Percentiles rank a stretch among this genome's conserved stretches.
Evolutionary conservation across 64 coral and sea anemone genomes (phyloP).

Genomic region (Orbicella faveolata): DNA sequence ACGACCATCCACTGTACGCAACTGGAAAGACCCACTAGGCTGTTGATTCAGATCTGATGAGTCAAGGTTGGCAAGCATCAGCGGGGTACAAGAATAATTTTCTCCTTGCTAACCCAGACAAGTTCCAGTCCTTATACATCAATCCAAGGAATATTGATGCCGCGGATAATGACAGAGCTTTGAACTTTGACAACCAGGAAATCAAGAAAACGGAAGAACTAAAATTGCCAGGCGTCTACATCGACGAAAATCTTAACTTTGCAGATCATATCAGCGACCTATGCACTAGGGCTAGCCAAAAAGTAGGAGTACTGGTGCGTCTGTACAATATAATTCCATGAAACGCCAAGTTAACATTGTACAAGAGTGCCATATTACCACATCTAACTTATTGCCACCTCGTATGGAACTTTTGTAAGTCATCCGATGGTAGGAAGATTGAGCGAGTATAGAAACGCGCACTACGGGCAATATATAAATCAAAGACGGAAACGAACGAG

Average conservation of each 20-base stretch:
- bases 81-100: slow-evolving; percentile 9
- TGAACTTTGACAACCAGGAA: not conserved
- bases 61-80: slow-evolving; percentile 18
- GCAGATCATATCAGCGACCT: too few species aligned
- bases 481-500: slow-evolving; percentile 38
- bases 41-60: too few species aligned
- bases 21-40: too few species aligned
- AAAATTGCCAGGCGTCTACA: slow-evolving; percentile 3
- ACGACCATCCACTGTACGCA: too few species aligned
- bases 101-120: not conserved
- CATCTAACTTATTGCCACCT: slow-evolving; percentile 31
- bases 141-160: slow-evolving; percentile 5
- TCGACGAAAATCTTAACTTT: not conserved
- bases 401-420: not conserved
- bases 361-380: slow-evolving; percentile 17
- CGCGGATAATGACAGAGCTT: not conserved
- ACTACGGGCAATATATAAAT: slow-evolving; percentile 36
- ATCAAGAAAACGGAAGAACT: slow-evolving; percentile 2
- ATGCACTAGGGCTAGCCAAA: not conserved
- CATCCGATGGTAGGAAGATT: slow-evolving; percentile 25
- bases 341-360: slow-evolving; percentile 16
- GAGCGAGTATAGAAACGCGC: slow-evolving; percentile 41
- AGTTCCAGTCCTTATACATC: not conserved
- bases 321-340: slow-evolving; percentile 2
- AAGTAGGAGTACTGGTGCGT: too few species aligned